phyloP scores from a whole-genome alignment of 2,797 vertebrate species.

The Neosalanx taihuensis region DNA sequence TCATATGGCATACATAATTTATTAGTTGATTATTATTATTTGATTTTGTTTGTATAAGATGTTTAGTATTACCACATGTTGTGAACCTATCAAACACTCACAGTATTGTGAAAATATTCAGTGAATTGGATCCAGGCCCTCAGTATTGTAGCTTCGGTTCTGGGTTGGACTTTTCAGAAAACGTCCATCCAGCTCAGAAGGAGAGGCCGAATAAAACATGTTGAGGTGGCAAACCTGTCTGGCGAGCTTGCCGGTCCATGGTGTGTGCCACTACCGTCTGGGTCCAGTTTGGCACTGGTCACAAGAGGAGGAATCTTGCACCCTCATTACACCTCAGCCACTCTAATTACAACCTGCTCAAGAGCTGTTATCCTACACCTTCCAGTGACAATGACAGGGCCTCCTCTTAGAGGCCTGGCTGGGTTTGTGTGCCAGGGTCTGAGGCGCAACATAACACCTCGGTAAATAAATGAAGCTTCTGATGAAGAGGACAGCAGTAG shows the following conservation, averaged over 20 bases:
- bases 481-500: conserved; percentile 39
- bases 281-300: conserved; percentile 73
- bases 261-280: conserved; percentile 52
- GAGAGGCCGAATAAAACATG: conserved; percentile 20
- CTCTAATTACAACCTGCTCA: conserved; percentile 85
- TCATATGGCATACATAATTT: no score
- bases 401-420: conserved; percentile 69
- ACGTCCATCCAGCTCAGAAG: conserved; percentile 26
- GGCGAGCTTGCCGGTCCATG: conserved; percentile 39
- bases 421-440: conserved; percentile 62
- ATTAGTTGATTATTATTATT: conserved; percentile 33
- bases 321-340: conserved; percentile 83
- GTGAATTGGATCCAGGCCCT: conserved; percentile 1
- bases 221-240: conserved; percentile 24
- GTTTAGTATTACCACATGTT: conserved; percentile 50
- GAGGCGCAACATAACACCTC: conserved; percentile 70
- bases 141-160: conserved; percentile 1
- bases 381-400: conserved; percentile 75
- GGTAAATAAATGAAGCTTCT: conserved; percentile 72
- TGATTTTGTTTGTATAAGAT: conserved; percentile 23
- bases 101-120: conserved; percentile 28
- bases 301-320: conserved; percentile 77
- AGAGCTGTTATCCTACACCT: conserved; percentile 82
- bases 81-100: conserved; percentile 26
- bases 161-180: conserved; percentile 8